A percentile compares a stretch with the other conserved stretches of the same genome.
Evolutionary conservation across 2,888 invertebrate genomes (phyloP).

Genomic region (Drymonia ruficornis): DNA sequence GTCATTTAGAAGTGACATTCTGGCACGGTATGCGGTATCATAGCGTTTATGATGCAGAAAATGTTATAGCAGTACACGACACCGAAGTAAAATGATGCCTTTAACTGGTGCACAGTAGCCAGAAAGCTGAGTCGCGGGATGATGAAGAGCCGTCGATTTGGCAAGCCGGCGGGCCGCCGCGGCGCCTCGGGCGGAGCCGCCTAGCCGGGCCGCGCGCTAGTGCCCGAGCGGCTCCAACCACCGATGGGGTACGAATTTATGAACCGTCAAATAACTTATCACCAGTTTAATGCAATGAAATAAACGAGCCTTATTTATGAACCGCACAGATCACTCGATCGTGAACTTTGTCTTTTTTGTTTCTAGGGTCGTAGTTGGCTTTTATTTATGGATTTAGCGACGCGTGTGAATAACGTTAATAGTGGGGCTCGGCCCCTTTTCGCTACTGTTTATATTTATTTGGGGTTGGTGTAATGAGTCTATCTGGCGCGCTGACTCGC

Average conservation of each 20-base stretch:
- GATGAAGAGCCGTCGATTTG: conserved; percentile 75
- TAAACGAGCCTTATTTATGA: conserved; percentile 80
- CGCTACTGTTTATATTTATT: conserved; percentile 84
- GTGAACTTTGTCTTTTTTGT: conserved; percentile 75
- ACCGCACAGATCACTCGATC: conserved; percentile 73
- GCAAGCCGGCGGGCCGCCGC: conserved; percentile 65
- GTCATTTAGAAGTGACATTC: conserved; percentile 19
- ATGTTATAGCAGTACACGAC: conserved; percentile 64
- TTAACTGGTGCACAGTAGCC: conserved; percentile 68
- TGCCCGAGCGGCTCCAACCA: conserved; percentile 56
- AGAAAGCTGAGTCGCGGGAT: conserved; percentile 66
- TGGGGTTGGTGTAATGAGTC: conserved; percentile 82
- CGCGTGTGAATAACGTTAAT: conserved; percentile 83
- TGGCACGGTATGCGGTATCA: conserved; percentile 23
- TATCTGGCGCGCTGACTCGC: conserved; percentile 82
- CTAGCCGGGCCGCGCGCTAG: conserved; percentile 55
- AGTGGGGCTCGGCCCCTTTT: conserved; percentile 75
- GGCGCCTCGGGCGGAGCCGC: conserved; percentile 63
- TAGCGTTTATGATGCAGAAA: conserved; percentile 68
- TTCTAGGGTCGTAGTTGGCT: conserved; percentile 74
- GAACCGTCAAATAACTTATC: conserved; percentile 83
- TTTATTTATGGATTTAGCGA: conserved; percentile 80
- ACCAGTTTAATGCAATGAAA: conserved; percentile 82
- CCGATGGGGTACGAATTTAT: conserved; percentile 75
- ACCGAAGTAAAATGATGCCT: conserved; percentile 60